Evolutionary conservation across 1,140 invertebrate species (phyloP).

Genomic region (Drosophila tsacasi): DNA sequence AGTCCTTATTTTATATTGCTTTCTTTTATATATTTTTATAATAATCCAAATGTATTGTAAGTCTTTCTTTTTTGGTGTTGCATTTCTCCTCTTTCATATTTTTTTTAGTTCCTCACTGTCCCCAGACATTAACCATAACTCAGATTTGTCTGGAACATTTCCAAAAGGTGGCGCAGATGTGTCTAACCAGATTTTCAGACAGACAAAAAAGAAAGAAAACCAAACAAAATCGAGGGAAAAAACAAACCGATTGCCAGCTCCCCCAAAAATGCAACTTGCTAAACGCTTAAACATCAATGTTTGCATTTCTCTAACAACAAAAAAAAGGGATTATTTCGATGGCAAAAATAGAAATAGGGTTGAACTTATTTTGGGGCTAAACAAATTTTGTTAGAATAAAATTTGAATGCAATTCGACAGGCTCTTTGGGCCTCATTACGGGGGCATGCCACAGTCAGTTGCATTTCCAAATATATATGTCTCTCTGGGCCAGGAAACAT

Average conservation of each 20-base stretch:
- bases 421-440: conserved; percentile 34
- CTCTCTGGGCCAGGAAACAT: neutral
- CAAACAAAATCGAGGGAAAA: neutral
- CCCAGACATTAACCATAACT: conserved; percentile 25
- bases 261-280: neutral
- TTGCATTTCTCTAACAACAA: neutral
- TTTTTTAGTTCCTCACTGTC: neutral
- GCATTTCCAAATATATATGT: conserved; percentile 17
- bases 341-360: conserved; percentile 1
- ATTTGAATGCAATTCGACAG: conserved; percentile 53
- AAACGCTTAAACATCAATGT: conserved; percentile 3
- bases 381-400: conserved; percentile 14
- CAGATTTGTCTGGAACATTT: conserved; percentile 18
- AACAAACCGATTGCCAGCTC: neutral
- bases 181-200: conserved; percentile 28
- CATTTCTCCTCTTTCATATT: neutral
- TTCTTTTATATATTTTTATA: neutral
- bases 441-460: conserved; percentile 17
- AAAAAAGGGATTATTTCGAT: neutral
- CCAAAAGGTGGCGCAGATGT: conserved; percentile 25
- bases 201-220: conserved; percentile 8
- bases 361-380: conserved; percentile 5
- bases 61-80: too few species aligned
- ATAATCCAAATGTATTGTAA: neutral
- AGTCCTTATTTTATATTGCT: fast-evolving